Evolutionary conservation across 2,113 vertebrate species (phyloP).

Genomic region (Epinephelus fuscoguttatus): DNA sequence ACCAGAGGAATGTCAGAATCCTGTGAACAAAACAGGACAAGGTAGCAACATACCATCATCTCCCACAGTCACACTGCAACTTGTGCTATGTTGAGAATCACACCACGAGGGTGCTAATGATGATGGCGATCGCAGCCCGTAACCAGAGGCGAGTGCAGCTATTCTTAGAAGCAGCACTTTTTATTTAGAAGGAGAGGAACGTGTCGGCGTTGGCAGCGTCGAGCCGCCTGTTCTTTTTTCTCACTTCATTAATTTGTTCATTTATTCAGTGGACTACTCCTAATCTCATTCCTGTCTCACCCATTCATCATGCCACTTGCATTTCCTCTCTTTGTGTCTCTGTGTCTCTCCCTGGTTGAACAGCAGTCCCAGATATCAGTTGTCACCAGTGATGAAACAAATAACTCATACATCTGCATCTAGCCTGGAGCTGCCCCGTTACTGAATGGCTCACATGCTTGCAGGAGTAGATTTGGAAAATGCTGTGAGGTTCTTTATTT

Average conservation of each 20-base stretch:
- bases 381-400: constrained; percentile 28
- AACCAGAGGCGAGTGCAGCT: constrained; percentile 65
- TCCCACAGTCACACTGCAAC: constrained; percentile 45
- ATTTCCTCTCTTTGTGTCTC: constrained; percentile 19
- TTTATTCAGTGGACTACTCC: constrained; percentile 71
- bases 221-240: constrained; percentile 54
- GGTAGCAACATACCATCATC: constrained; percentile 38
- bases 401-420: constrained; percentile 2
- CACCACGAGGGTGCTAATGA: constrained; percentile 70
- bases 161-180: constrained; percentile 71
- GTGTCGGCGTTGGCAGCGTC: constrained; percentile 54
- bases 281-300: constrained; percentile 67
- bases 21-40: constrained; percentile 26
- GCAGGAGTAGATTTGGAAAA: constrained; percentile 22
- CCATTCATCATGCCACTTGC: constrained; percentile 70
- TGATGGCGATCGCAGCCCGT: constrained; percentile 53
- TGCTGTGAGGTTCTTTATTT: constrained; percentile 20
- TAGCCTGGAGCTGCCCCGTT: not conserved
- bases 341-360: constrained; percentile 13
- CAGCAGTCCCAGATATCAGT: constrained; percentile 26
- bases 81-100: constrained; percentile 58
- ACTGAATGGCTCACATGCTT: constrained; percentile 1
- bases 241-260: constrained; percentile 77
- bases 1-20: not conserved
- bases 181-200: constrained; percentile 64